Evolutionary conservation across 2,797 vertebrate genomes (phyloP).

Genomic region (Mareca penelope): DNA sequence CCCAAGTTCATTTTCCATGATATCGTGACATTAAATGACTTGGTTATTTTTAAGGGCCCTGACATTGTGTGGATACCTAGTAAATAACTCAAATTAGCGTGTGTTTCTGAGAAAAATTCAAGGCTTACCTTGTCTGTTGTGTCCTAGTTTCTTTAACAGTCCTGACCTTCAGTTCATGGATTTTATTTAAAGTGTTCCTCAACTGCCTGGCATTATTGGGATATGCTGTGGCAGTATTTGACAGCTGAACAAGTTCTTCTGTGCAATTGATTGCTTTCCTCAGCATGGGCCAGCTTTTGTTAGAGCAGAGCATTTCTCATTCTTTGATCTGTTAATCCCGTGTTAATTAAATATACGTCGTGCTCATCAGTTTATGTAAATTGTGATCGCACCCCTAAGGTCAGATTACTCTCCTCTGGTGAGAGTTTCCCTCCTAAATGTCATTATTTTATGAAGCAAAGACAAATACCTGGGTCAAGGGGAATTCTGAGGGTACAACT

Average conservation of each 20-base stretch:
- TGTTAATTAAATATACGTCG: neutral
- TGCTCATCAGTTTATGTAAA: neutral
- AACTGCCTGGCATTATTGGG: neutral
- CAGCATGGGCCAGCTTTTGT: neutral
- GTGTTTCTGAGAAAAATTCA: neutral
- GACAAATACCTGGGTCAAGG: neutral
- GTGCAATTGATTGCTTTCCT: neutral
- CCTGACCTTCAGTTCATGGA: neutral
- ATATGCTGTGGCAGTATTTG: neutral
- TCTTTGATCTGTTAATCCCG: neutral
- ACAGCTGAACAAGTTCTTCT: conserved; percentile 5
- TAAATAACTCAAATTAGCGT: neutral
- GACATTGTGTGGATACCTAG: neutral
- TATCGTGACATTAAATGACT: neutral
- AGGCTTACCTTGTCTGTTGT: neutral
- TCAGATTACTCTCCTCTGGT: neutral
- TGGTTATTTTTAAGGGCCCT: neutral
- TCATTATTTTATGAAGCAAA: neutral
- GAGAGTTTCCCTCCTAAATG: neutral
- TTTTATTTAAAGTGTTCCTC: neutral
- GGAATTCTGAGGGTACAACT: neutral
- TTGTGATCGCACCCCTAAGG: neutral
- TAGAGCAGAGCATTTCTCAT: neutral
- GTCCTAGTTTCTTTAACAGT: neutral
- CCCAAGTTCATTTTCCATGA: neutral